A percentile compares a stretch with the other conserved stretches of the same genome.
Evolutionary conservation across 2,888 invertebrate species (phyloP).

Genomic region (Coleophora flavipennella): DNA sequence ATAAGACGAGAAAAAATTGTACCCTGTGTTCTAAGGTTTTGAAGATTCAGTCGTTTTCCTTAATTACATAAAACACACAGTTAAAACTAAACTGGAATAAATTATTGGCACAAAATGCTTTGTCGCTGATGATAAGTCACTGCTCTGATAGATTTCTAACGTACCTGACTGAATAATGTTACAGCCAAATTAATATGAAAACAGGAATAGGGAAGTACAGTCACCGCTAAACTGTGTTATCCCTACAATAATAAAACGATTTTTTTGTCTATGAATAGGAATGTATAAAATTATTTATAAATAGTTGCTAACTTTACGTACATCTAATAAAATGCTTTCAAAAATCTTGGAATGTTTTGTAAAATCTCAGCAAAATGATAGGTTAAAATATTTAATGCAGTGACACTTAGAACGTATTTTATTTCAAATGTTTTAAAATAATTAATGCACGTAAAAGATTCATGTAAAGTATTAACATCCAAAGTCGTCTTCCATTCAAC

Average conservation of each 20-base stretch:
- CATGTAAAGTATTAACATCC: neutral
- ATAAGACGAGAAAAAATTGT: too few species aligned
- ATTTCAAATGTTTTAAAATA: too few species aligned
- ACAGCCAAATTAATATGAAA: slow-evolving; percentile 1
- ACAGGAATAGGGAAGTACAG: too few species aligned
- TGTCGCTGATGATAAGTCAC: slow-evolving; percentile 7
- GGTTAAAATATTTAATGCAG: too few species aligned
- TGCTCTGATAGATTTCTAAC: too few species aligned
- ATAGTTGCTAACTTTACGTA: neutral
- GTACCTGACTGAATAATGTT: too few species aligned
- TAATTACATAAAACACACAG: slow-evolving; percentile 1
- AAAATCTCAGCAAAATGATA: neutral
- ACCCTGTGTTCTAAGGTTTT: slow-evolving; percentile 1
- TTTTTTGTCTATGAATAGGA: slow-evolving; percentile 9
- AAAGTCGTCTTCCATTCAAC: slow-evolving; percentile 6
- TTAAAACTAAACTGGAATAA: slow-evolving; percentile 1
- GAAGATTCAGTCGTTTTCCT: slow-evolving; percentile 2
- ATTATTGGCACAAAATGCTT: slow-evolving; percentile 9
- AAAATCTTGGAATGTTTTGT: neutral
- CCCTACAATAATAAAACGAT: too few species aligned
- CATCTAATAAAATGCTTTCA: slow-evolving; percentile 1
- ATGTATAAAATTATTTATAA: slow-evolving; percentile 9
- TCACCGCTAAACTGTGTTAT: too few species aligned
- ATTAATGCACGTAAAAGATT: neutral
- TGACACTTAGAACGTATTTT: too few species aligned